Evolutionary conservation across 2,113 vertebrate species (phyloP).

Genomic region (Myiagra hebetior): DNA sequence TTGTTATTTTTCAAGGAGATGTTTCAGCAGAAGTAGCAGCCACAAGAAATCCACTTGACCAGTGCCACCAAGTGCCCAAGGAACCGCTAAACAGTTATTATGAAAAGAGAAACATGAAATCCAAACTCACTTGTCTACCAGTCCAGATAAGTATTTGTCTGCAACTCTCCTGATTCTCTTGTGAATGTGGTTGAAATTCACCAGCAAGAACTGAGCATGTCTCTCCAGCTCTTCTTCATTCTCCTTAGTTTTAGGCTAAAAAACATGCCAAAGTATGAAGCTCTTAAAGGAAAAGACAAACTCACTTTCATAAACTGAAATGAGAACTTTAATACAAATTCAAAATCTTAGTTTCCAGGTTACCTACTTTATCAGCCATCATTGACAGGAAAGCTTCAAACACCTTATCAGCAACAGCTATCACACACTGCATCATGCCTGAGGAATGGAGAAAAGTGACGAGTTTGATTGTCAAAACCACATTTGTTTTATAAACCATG

Average conservation of each 20-base stretch:
- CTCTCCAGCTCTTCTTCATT: slow-evolving; percentile 93
- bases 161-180: slow-evolving; percentile 95
- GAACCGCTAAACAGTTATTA: background rate
- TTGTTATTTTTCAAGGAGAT: background rate
- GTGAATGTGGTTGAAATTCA: slow-evolving; percentile 97
- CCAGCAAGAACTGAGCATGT: slow-evolving; percentile 91
- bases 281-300: background rate
- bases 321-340: background rate
- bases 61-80: background rate
- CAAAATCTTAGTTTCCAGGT: background rate
- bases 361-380: slow-evolving; percentile 94
- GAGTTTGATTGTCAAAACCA: background rate
- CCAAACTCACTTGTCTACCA: slow-evolving; percentile 89
- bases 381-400: slow-evolving; percentile 95
- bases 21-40: background rate
- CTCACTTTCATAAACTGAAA: background rate
- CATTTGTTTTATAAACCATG: background rate
- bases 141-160: slow-evolving; percentile 94
- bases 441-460: background rate
- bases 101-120: background rate
- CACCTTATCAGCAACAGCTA: slow-evolving; percentile 93
- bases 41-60: background rate
- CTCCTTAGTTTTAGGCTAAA: slow-evolving; percentile 93
- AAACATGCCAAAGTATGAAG: background rate
- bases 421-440: slow-evolving; percentile 99